phyloP scores from a whole-genome alignment of 2,888 invertebrate genomes.

The Mythimna albipuncta region DNA sequence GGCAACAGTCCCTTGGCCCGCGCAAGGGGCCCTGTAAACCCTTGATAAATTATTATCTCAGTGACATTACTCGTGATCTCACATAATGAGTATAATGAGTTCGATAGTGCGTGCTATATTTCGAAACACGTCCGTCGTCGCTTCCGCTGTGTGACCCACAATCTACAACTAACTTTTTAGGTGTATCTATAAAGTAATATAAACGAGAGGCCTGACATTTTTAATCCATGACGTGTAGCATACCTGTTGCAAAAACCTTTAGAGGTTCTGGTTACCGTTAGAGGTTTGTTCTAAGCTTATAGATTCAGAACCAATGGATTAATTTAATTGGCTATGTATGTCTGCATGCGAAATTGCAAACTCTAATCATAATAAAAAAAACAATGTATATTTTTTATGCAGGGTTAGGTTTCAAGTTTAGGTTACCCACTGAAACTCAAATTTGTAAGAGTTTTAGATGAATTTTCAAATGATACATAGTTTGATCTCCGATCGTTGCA shows the following conservation, averaged over 20 bases:
- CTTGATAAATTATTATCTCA: conserved; percentile 72
- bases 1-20: conserved; percentile 37
- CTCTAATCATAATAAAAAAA: neutral
- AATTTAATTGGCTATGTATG: neutral
- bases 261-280: neutral
- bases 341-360: neutral
- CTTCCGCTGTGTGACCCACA: conserved; percentile 85
- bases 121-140: conserved; percentile 85
- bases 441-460: neutral
- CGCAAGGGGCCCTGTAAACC: conserved; percentile 66
- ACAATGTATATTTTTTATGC: neutral
- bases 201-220: conserved; percentile 41
- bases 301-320: too few species aligned
- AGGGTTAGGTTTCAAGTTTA: neutral
- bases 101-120: conserved; percentile 86
- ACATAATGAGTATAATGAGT: conserved; percentile 77
- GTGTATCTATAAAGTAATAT: conserved; percentile 53
- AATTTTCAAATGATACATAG: neutral
- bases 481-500: neutral
- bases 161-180: conserved; percentile 75
- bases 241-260: conserved; percentile 38
- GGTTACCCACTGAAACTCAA: neutral
- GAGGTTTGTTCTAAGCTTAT: too few species aligned
- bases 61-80: conserved; percentile 79
- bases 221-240: conserved; percentile 38